Evolutionary conservation across 2,888 invertebrate genomes (phyloP), one percentile per base, ranked within the genome.

Genomic region (Heliconius cydno): DNA sequence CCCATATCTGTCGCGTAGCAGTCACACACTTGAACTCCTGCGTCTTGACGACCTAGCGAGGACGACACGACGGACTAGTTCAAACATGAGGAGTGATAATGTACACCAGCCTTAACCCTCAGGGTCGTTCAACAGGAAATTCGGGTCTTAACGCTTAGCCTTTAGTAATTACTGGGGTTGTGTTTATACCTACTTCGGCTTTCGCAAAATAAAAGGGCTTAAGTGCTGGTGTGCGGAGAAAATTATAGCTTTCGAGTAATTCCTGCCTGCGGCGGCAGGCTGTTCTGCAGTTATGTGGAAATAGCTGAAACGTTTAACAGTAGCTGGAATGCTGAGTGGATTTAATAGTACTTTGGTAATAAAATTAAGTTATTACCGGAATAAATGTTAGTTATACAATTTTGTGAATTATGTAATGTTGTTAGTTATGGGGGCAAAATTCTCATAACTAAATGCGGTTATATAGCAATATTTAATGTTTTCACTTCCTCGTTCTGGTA

Each of bases 61-160:
- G 34, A 34, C 7, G 34, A 34, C 7, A 34, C 34, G 7, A 34
- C 34, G 1, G 7, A 34, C 34, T 34, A 34, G 46, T 46, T 46
- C 93, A 90, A 86, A 88, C 87, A 86, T 89, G 85, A 88, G 87
- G 89, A 90, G 92, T 92, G 92, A 91, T 91, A 92, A 93, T 90
- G 89, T 88, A 89, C 83, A 84, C 85, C 85, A 85, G 87, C 74
- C 87, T 87, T 87, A 88, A 90, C 92, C 94, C 91, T 84, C 73
- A 84, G 90, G 91, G 91, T 88, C 92, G 87, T 90, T 93, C 92
- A 92, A 92, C 94, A 92, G 87, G 87, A 90, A 90, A 90, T 93
- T 91, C 86, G 90, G 92, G 90, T 88, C 90, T 92, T 89, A 90
- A 90, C 89, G 90, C 88, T 92, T 89, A 92, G 91, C 90, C 92